Base-by-base conservation (phyloP, 2,888 invertebrate genomes). In the Polydrusus pterygomalis region DNA sequence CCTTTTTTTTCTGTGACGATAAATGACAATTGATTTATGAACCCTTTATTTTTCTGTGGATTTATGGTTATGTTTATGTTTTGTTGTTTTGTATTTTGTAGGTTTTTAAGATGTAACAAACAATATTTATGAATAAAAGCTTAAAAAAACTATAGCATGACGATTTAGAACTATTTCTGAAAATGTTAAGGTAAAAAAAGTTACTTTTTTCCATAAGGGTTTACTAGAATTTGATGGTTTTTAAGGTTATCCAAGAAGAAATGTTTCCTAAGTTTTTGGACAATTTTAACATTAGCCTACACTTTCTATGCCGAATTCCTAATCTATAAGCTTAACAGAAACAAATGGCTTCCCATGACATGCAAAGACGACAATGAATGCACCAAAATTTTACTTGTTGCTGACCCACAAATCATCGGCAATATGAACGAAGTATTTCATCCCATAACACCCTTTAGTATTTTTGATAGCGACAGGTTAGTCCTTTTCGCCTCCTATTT, bases 391-490 rank as follows among this genome's bases (percentile, higher is more conserved):
- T 80, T 89, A 18, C 79, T 89, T 51, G 93, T 96, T 67, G 96
- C 97, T 7, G 98, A 98, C 88, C 97, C 98, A 17, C 98, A 98
- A 88, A 91, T 98, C 76, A 91, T 97, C 80, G 98, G 98, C 0
- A 92, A 95, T 80, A 87, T 90, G 47, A 92, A 93, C 83, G 96
- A 96, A 85, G 88, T 88, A 70, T 88, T 91, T 2, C 89, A 91
- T 69, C 89, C 91, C 60, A 89, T 94, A 43, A 95, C 94, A 67
- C 89, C 90, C 64, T 84, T 97, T 43, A 92, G 93, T 40, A 91
- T 94, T 82, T 96, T 94, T 92, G 98, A 98, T 87, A 93, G 94
- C 82, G 98, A 98, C 88, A 92, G 94, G 96, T 96, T 88, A 86
- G 13, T 8, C 62, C 47, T 25, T 13, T 54, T 8, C 2, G 25